These are phyloP conservation scores for Nasonia vitripennis DNA, from an alignment of 1,140 invertebrate genomes.

Conservation along the genomic window DNA sequence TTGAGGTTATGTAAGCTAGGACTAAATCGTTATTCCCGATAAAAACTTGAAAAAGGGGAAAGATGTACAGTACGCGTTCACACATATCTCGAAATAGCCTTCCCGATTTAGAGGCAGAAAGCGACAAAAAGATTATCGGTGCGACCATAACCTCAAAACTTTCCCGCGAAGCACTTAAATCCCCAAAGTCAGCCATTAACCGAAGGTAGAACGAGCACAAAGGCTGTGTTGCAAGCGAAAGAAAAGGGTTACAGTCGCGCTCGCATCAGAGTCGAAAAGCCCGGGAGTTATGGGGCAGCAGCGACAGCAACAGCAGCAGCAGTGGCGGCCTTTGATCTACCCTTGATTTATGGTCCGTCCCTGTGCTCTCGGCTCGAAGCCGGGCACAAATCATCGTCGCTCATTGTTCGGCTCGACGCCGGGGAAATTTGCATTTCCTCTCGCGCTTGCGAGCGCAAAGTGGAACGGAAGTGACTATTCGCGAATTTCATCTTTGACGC, in stretches of 20 bases:
- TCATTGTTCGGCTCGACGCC: conserved; percentile 13
- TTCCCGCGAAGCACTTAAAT: too few relatives aligned
- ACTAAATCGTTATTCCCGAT: too few relatives aligned
- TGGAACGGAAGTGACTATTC: conserved; percentile 2
- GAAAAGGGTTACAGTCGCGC: not conserved
- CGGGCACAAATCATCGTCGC: conserved; percentile 15
- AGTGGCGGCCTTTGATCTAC: conserved; percentile 3
- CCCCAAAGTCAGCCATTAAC: too few relatives aligned
- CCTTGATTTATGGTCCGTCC: not conserved
- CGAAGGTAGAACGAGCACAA: not conserved
- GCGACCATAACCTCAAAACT: too few relatives aligned
- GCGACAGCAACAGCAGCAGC: too few relatives aligned
- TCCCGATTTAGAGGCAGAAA: not conserved
- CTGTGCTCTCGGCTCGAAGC: not conserved
- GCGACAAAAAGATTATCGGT: not conserved
- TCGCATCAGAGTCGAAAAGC: not conserved
- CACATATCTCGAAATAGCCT: too few relatives aligned
- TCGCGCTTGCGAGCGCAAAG: too few relatives aligned
- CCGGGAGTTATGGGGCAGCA: conserved; percentile 1
- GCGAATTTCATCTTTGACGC: not conserved
- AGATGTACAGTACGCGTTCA: too few relatives aligned
- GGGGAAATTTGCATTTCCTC: conserved; percentile 21
- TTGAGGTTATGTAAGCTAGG: too few relatives aligned
- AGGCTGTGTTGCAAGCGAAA: not conserved
- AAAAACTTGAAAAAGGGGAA: too few relatives aligned